A percentile compares a stretch with the other conserved stretches of the same genome.
Conservation (phyloP, 2,797 vertebrate species). For the Meriones psammophilus region DNA sequence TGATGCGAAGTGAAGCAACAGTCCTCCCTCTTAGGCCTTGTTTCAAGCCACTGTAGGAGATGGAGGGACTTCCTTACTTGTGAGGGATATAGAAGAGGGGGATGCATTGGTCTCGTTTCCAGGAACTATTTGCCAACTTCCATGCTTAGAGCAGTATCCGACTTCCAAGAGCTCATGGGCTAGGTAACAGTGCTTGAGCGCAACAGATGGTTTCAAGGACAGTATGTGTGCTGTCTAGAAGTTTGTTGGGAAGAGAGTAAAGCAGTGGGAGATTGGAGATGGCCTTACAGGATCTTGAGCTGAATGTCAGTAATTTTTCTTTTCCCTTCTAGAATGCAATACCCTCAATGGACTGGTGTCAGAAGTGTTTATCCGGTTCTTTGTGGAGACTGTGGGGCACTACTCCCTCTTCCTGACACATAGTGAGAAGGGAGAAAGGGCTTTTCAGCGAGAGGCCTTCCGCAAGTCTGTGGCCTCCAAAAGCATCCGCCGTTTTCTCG, state of each 20-base stretch:
- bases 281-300: neutral
- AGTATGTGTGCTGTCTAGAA: neutral
- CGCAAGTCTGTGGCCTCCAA: slow-evolving; percentile 99
- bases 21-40: neutral
- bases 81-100: neutral
- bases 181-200: neutral
- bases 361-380: slow-evolving; percentile 99
- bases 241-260: neutral
- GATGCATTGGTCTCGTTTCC: slow-evolving; percentile 22
- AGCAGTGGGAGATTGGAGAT: neutral
- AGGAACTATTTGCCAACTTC: neutral
- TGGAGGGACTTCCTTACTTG: neutral
- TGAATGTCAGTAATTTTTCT: slow-evolving; percentile 62
- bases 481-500: slow-evolving; percentile 98
- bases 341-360: slow-evolving; percentile 97
- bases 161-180: neutral
- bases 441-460: slow-evolving; percentile 98
- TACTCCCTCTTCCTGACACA: slow-evolving; percentile 98
- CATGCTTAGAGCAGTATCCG: slow-evolving; percentile 18
- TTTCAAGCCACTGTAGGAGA: slow-evolving; percentile 1
- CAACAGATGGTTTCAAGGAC: slow-evolving; percentile 6
- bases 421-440: slow-evolving; percentile 95
- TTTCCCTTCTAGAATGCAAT: slow-evolving; percentile 94
- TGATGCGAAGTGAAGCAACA: slow-evolving; percentile 3
- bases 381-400: slow-evolving; percentile 99